phyloP scores from a whole-genome alignment of 2,797 vertebrate species.

The Podarcis lilfordi region DNA sequence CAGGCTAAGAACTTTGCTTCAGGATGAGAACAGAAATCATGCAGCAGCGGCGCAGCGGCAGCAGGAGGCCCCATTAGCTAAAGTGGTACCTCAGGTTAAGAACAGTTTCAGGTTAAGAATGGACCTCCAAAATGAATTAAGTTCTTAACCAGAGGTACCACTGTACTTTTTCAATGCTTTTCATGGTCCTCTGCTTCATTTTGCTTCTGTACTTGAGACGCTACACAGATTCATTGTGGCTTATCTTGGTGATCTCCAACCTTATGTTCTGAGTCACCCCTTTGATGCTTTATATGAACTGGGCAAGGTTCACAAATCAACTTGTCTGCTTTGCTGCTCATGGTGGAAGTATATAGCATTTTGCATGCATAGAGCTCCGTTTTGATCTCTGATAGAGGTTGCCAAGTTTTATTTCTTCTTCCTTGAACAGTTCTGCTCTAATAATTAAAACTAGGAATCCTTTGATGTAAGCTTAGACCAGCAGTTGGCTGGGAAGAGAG shows the following conservation, averaged over 20 bases:
- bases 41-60: accelerated
- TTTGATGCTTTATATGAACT: slow-evolving; percentile 14
- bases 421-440: slow-evolving; percentile 10
- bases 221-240: slow-evolving; percentile 3
- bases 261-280: slow-evolving; percentile 19
- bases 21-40: too few species aligned
- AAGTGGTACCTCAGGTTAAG: too few species aligned
- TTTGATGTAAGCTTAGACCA: background rate
- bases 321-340: slow-evolving; percentile 15
- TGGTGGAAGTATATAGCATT: slow-evolving; percentile 8
- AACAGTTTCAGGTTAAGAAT: too few species aligned
- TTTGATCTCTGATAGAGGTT: slow-evolving; percentile 9
- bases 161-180: background rate
- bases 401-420: background rate
- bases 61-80: too few species aligned
- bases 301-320: slow-evolving; percentile 1
- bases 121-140: too few species aligned
- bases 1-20: too few species aligned
- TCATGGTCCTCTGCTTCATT: background rate
- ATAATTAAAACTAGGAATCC: background rate
- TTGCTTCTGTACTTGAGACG: slow-evolving; percentile 20
- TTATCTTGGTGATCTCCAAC: slow-evolving; percentile 5
- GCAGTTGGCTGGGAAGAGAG: background rate
- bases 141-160: too few species aligned
- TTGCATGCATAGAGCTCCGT: slow-evolving; percentile 1